phyloP scores from a whole-genome alignment of 2,888 invertebrate genomes.

The Drosophila antonietae region DNA sequence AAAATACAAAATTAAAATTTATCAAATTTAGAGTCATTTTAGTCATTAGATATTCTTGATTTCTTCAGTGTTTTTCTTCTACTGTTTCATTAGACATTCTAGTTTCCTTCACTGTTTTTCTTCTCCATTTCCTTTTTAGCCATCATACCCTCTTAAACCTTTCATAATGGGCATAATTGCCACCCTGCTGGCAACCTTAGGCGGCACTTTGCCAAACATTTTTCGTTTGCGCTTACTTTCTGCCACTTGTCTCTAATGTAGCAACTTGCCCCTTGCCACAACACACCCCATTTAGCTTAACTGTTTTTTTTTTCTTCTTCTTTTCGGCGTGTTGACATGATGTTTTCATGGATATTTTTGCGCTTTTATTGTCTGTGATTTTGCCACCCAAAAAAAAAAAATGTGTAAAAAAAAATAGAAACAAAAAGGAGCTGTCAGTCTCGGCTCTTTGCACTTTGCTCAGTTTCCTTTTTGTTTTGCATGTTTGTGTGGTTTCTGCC shows the following conservation, averaged over 20 bases:
- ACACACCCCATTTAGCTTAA: conserved; percentile 16
- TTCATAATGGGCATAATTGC: neutral
- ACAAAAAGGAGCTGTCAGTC: conserved; percentile 23
- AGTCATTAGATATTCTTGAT: neutral
- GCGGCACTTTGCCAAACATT: conserved; percentile 74
- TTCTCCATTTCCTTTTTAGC: no score
- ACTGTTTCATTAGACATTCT: neutral
- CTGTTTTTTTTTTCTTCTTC: conserved; percentile 53
- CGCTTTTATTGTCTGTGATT: conserved; percentile 78
- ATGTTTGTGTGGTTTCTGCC: conserved; percentile 31
- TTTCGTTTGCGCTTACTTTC: conserved; percentile 60
- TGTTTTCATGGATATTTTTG: conserved; percentile 72
- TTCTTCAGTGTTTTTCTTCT: no score
- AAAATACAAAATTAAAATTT: no score
- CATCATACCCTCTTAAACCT: neutral
- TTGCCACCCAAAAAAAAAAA: conserved; percentile 37
- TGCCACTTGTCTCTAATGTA: conserved; percentile 66
- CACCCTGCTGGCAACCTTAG: conserved; percentile 48
- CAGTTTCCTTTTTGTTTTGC: conserved; percentile 10
- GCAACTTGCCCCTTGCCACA: conserved; percentile 24
- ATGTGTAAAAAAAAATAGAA: neutral
- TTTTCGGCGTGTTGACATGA: conserved; percentile 75
- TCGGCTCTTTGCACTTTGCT: conserved; percentile 12
- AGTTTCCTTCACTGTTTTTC: fast-evolving
- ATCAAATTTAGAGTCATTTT: neutral